Percentiles rank a stretch among this genome's conserved stretches.
Conservation (phyloP, 2,888 invertebrate species). For the Lochmaea crataegi region DNA sequence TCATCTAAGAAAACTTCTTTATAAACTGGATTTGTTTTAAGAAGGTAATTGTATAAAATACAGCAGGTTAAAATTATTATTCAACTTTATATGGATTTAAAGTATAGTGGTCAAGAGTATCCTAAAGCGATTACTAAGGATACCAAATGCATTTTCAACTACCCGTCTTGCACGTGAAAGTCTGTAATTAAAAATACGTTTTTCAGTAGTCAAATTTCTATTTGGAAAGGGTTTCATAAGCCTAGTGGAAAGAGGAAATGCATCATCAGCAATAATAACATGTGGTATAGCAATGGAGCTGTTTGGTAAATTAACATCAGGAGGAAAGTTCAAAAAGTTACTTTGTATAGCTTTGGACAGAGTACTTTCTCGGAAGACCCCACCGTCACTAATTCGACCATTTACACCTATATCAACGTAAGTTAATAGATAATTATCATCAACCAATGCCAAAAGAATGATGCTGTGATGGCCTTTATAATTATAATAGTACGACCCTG, state of each 20-base stretch:
- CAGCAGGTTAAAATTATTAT: too few species aligned
- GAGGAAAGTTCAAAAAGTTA: neutral
- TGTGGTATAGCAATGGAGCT: neutral
- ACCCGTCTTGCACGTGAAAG: neutral
- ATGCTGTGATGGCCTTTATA: slow-evolving; percentile 22
- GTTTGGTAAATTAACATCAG: slow-evolving; percentile 2
- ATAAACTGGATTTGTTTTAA: neutral
- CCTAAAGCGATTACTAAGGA: neutral
- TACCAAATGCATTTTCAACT: slow-evolving; percentile 13
- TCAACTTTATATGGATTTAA: too few species aligned
- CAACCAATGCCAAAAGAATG: slow-evolving; percentile 14
- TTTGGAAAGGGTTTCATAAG: neutral
- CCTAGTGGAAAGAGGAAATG: neutral
- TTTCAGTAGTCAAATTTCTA: neutral
- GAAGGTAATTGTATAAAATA: neutral
- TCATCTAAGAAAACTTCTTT: too few species aligned
- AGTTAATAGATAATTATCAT: slow-evolving; percentile 14
- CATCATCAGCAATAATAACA: neutral
- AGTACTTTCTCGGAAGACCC: slow-evolving; percentile 12
- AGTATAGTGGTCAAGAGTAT: neutral
- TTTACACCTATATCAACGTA: slow-evolving; percentile 23
- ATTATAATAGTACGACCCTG: slow-evolving; percentile 23
- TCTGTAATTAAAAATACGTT: neutral
- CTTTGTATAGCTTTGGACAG: too few species aligned
- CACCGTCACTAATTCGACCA: slow-evolving; percentile 21